Evolutionary conservation across 2,888 invertebrate species (phyloP).

Genomic region (Orthosia incerta): DNA sequence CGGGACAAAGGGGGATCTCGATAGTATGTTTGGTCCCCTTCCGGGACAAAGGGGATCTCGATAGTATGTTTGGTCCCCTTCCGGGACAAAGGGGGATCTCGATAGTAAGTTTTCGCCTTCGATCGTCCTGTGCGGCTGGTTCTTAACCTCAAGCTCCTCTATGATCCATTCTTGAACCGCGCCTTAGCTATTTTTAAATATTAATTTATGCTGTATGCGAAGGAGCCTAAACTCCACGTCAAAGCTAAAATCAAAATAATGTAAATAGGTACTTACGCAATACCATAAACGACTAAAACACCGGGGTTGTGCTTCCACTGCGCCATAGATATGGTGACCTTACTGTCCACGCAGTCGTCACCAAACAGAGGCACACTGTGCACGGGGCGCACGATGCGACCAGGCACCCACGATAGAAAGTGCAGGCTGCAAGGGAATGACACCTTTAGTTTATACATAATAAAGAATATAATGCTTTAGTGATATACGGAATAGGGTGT

Average conservation of each 20-base stretch:
- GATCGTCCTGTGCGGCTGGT: too few species aligned
- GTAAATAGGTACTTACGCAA: slow-evolving; percentile 85
- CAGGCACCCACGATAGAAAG: slow-evolving; percentile 88
- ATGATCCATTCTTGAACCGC: too few species aligned
- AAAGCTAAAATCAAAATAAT: neutral
- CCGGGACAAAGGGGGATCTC: too few species aligned
- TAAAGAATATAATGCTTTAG: neutral
- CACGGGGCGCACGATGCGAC: slow-evolving; percentile 81
- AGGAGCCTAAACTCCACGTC: neutral
- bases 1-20: too few species aligned
- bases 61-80: too few species aligned
- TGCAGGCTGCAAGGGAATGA: slow-evolving; percentile 78
- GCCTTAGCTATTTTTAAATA: too few species aligned
- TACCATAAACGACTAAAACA: slow-evolving; percentile 92
- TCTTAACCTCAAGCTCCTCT: too few species aligned
- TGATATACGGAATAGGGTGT: too few species aligned
- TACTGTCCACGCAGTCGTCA: slow-evolving; percentile 91
- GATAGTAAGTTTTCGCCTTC: too few species aligned
- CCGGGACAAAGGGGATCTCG: too few species aligned
- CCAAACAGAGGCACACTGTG: slow-evolving; percentile 92
- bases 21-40: too few species aligned
- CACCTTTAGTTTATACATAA: neutral
- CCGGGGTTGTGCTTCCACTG: slow-evolving; percentile 92
- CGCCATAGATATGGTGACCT: slow-evolving; percentile 91
- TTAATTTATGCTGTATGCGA: too few species aligned